Evolutionary conservation across 2,888 invertebrate genomes (phyloP).

Genomic region (Ectemnius lituratus): DNA sequence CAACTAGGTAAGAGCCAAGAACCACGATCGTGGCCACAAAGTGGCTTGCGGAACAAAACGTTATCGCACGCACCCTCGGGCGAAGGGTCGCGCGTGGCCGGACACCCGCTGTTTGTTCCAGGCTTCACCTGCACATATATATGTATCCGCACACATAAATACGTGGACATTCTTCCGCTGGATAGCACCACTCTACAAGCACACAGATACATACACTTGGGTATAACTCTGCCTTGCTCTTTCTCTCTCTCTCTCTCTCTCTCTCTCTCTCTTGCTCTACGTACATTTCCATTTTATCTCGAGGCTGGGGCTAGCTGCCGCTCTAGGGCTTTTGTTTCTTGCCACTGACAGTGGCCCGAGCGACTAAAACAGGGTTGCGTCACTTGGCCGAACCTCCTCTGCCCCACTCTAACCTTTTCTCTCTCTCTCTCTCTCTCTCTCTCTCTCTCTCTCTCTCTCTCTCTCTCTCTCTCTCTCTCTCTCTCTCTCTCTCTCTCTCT

Average conservation of each 20-base stretch:
- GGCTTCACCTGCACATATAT: neutral
- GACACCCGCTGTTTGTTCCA: neutral
- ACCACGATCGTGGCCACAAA: neutral
- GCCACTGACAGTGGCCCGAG: conserved; percentile 56
- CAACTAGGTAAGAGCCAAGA: neutral
- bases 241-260: conserved; percentile 11
- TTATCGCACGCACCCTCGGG: conserved; percentile 38
- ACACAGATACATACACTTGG: too few species aligned
- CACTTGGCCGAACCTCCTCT: conserved; percentile 46
- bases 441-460: conserved; percentile 18
- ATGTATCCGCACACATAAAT: conserved; percentile 11
- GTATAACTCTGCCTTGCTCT: conserved; percentile 12
- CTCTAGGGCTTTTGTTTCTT: conserved; percentile 68
- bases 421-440: conserved; percentile 18
- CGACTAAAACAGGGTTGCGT: conserved; percentile 58
- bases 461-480: conserved; percentile 18
- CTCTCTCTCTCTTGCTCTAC: conserved; percentile 20
- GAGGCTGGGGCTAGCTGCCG: conserved; percentile 49
- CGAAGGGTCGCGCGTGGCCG: conserved; percentile 8
- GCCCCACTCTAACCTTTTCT: conserved; percentile 5
- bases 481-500: conserved; percentile 17
- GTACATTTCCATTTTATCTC: conserved; percentile 71
- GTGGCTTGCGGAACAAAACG: conserved; percentile 25
- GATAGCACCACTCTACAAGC: too few species aligned
- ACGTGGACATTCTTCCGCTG: neutral